Conservation (phyloP, 2,888 invertebrate species). For the Philonicus albiceps region DNA sequence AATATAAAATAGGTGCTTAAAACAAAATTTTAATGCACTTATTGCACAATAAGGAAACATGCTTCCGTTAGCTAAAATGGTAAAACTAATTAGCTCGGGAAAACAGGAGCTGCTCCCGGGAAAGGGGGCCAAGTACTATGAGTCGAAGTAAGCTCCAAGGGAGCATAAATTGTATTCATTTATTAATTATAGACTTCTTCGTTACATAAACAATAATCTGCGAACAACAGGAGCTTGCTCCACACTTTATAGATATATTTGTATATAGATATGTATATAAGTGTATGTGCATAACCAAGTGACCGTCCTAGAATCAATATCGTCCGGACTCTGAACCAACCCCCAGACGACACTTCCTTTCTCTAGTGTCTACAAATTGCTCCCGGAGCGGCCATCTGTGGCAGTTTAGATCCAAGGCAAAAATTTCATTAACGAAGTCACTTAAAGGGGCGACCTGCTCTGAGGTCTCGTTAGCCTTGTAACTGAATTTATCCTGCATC, state of each 20-base stretch:
- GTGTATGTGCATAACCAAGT: constrained; percentile 17
- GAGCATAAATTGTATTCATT: not conserved
- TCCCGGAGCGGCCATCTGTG: constrained; percentile 33
- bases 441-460: constrained; percentile 30
- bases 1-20: not conserved
- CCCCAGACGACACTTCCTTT: constrained; percentile 15
- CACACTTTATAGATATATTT: not conserved
- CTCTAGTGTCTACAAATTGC: constrained; percentile 29
- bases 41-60: not conserved
- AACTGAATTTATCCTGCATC: constrained; percentile 32
- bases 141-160: not conserved
- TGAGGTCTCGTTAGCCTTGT: constrained; percentile 22
- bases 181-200: constrained; percentile 24
- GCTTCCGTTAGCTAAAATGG: not conserved
- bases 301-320: not conserved
- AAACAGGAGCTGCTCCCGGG: not conserved
- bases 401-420: constrained; percentile 33
- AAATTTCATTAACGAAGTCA: constrained; percentile 42
- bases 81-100: not conserved
- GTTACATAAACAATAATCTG: constrained; percentile 19
- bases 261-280: not conserved
- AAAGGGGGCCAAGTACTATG: not conserved
- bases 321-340: not conserved
- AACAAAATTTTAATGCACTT: not conserved
- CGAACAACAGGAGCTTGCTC: not conserved